Percentiles rank a stretch among this genome's conserved stretches.
phyloP scores from a whole-genome alignment of 64 coral and sea anemone species.

The Actinia tenebrosa region DNA sequence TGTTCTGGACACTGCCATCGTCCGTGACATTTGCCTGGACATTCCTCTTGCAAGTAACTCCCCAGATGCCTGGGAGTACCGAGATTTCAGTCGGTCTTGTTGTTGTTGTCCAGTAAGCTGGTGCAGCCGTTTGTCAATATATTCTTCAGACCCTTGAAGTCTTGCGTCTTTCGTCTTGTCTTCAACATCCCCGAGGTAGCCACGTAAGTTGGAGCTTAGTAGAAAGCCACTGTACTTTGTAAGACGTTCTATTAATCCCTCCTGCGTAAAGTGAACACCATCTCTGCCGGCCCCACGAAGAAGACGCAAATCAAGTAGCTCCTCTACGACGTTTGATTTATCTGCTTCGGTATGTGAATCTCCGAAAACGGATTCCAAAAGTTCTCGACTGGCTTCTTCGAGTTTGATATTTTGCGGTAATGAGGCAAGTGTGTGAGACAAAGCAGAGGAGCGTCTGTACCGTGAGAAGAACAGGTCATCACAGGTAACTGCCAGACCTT shows the following conservation, averaged over 20 bases:
- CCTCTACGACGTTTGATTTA: constrained; percentile 72
- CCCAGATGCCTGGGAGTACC: constrained; percentile 82
- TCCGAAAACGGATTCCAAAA: constrained; percentile 74
- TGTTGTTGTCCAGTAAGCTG: constrained; percentile 59
- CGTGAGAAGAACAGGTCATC: constrained; percentile 98
- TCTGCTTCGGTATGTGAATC: constrained; percentile 68
- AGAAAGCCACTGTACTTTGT: constrained; percentile 92
- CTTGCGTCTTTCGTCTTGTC: constrained; percentile 60
- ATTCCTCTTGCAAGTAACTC: constrained; percentile 58
- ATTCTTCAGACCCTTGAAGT: constrained; percentile 88
- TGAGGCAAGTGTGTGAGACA: constrained; percentile 55
- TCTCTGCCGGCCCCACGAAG: constrained; percentile 82
- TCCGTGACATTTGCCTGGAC: constrained; percentile 72
- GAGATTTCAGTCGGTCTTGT: constrained; percentile 68
- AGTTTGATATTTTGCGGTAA: constrained; percentile 52
- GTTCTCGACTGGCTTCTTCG: constrained; percentile 48
- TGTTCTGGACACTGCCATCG: constrained; percentile 76
- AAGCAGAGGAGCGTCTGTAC: constrained; percentile 79
- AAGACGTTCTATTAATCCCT: constrained; percentile 73
- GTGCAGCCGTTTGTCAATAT: constrained; percentile 66
- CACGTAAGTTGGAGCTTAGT: constrained; percentile 74
- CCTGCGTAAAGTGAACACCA: constrained; percentile 89
- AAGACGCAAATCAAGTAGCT: constrained; percentile 78
- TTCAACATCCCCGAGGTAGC: constrained; percentile 65
- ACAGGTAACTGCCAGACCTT: constrained; percentile 76